Conservation (phyloP, 2,113 vertebrate species). For the Phyllostomus discolor region DNA sequence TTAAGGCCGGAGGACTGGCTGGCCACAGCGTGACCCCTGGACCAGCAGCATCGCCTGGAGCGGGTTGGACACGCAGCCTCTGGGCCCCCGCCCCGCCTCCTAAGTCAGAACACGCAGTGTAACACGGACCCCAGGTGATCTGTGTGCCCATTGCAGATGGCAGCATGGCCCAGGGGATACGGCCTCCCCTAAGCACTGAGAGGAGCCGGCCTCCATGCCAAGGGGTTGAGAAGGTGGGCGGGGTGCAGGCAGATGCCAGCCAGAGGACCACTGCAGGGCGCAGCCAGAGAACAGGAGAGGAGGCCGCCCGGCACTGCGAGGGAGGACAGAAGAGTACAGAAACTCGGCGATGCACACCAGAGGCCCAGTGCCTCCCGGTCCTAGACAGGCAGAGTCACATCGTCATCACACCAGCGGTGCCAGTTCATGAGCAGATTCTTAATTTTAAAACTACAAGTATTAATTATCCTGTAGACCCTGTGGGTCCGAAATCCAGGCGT, state of each 20-base stretch:
- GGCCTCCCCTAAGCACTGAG: background rate
- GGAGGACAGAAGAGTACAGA: background rate
- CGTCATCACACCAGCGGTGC: background rate
- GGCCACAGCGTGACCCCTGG: background rate
- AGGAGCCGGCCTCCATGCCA: background rate
- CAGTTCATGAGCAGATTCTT: background rate
- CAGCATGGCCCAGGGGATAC: background rate
- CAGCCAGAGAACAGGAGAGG: background rate
- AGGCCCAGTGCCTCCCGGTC: background rate
- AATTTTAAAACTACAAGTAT: background rate
- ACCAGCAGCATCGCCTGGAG: background rate
- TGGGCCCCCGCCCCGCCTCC: background rate
- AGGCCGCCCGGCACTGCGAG: background rate
- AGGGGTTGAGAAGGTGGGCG: too few relatives aligned
- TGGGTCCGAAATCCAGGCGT: background rate
- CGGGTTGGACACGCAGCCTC: background rate
- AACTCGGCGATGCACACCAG: rapidly evolving
- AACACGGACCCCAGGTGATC: too few relatives aligned
- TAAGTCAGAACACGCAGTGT: background rate
- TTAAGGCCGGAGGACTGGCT: background rate
- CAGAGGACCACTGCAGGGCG: too few relatives aligned
- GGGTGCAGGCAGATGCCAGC: background rate
- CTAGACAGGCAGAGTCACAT: background rate
- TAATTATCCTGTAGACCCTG: background rate
- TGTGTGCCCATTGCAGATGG: background rate